Evolutionary conservation across 2,797 vertebrate species (phyloP).

Genomic region (Lepilemur ruficaudatus): DNA sequence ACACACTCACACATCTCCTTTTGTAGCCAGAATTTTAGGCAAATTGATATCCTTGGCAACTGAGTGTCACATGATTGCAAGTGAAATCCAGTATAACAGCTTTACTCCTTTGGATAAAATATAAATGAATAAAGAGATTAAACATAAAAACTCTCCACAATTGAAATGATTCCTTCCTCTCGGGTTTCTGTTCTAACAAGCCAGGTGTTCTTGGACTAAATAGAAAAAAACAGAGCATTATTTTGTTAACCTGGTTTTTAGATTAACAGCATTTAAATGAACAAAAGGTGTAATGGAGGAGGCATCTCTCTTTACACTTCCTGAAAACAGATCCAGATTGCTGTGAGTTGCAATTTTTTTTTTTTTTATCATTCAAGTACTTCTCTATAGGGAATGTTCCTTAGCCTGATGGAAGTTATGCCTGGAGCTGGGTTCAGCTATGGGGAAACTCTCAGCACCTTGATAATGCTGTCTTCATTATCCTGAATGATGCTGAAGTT

Average conservation of each 20-base stretch:
- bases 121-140: conserved; percentile 34
- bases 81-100: conserved; percentile 33
- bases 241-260: conserved; percentile 32
- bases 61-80: background rate
- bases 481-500: background rate
- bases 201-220: conserved; percentile 47
- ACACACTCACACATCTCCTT: background rate
- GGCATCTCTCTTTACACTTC: conserved; percentile 30
- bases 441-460: background rate
- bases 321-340: conserved; percentile 42
- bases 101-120: conserved; percentile 43
- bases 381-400: background rate
- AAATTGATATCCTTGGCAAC: conserved; percentile 49
- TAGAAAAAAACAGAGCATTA: background rate
- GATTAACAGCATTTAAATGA: conserved; percentile 33
- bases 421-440: background rate
- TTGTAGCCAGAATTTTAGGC: conserved; percentile 33
- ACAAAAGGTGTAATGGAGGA: conserved; percentile 14
- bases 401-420: background rate
- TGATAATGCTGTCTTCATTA: background rate
- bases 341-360: background rate
- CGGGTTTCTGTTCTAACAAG: conserved; percentile 40
- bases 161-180: background rate
- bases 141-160: background rate
- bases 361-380: background rate